Conservation (phyloP, 92 coral and sea anemone species). For the Montipora capitata region DNA sequence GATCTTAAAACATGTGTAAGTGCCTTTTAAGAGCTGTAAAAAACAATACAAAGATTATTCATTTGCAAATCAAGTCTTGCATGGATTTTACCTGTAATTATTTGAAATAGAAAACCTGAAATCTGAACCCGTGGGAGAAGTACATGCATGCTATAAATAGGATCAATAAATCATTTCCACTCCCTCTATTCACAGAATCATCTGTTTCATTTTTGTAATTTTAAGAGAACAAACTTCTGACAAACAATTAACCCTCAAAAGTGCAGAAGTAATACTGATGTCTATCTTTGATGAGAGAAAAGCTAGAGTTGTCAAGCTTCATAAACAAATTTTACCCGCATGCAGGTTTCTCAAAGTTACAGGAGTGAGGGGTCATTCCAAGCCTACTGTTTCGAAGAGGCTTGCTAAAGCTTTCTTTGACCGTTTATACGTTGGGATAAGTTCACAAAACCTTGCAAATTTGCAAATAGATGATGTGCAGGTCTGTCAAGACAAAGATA, state of each 20-base stretch:
- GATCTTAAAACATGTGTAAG: no score
- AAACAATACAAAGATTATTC: no score
- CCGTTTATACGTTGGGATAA: slow-evolving; percentile 7
- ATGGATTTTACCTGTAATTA: no score
- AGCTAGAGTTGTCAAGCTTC: slow-evolving; percentile 49
- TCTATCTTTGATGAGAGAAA: slow-evolving; percentile 46
- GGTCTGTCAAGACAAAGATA: slow-evolving; percentile 20
- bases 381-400: slow-evolving; percentile 33
- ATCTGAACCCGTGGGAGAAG: no score
- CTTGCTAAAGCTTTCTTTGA: slow-evolving; percentile 49
- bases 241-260: slow-evolving; percentile 41
- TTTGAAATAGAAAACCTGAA: no score
- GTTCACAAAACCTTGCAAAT: slow-evolving; percentile 27
- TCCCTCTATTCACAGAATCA: slow-evolving; percentile 21
- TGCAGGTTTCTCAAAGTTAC: slow-evolving; percentile 59
- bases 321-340: slow-evolving; percentile 44
- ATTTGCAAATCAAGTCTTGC: no score
- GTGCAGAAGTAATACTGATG: slow-evolving; percentile 54
- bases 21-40: no score
- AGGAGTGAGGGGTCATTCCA: slow-evolving; percentile 50
- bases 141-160: no score
- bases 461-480: slow-evolving; percentile 11
- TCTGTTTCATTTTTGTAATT: slow-evolving; percentile 14
- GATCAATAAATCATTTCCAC: no score
- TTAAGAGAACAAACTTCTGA: slow-evolving; percentile 1